Evolutionary conservation across 2,113 vertebrate genomes (phyloP).

Genomic region (Ictidomys tridecemlineatus): DNA sequence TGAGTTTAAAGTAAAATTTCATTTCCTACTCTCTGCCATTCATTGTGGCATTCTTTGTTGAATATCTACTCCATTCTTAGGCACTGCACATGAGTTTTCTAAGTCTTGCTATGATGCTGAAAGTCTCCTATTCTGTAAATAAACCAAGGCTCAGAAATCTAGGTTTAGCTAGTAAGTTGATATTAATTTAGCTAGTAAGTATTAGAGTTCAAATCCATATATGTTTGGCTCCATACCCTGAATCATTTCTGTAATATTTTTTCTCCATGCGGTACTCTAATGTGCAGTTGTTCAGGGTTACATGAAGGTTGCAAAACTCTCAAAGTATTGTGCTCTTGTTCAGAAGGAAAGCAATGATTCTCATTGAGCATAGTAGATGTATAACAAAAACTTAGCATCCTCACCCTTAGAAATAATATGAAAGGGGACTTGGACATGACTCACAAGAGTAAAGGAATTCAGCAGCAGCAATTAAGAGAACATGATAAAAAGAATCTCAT

Average conservation of each 20-base stretch:
- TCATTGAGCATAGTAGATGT: background rate
- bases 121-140: background rate
- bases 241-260: background rate
- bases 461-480: background rate
- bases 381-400: background rate
- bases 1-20: background rate
- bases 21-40: background rate
- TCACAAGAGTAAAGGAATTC: background rate
- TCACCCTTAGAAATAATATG: background rate
- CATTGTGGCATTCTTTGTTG: background rate
- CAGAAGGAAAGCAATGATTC: background rate
- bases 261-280: background rate
- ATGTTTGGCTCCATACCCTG: background rate
- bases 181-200: background rate
- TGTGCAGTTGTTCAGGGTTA: background rate
- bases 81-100: background rate
- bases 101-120: background rate
- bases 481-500: background rate
- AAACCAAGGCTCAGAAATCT: background rate
- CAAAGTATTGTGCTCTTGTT: background rate
- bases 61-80: background rate
- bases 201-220: background rate
- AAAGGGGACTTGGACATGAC: background rate
- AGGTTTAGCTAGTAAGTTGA: background rate
- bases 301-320: background rate